Conservation (phyloP, 1,140 invertebrate species). For the Metaphire vulgaris region DNA sequence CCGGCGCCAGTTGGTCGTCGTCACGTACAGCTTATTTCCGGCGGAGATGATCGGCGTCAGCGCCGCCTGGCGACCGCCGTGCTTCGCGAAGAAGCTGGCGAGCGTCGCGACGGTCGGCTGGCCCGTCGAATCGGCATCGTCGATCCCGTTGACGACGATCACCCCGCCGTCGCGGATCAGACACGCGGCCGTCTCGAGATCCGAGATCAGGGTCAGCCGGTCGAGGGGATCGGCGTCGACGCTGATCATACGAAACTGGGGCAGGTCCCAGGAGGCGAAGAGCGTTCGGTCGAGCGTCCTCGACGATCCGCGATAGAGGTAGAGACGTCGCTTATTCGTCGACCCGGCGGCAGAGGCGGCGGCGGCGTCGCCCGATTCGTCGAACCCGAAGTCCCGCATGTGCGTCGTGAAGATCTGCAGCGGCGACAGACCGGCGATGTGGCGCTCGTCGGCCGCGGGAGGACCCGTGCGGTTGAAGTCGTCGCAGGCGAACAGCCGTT, state of each 20-base stretch:
- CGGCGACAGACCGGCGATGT: not conserved
- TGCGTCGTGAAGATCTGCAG: not conserved
- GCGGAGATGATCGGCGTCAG: slow-evolving; percentile 10
- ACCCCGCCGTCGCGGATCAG: slow-evolving; percentile 17
- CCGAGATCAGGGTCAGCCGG: not conserved
- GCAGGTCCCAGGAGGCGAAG: slow-evolving; percentile 10
- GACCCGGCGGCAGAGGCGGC: not conserved
- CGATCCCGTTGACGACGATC: slow-evolving; percentile 13
- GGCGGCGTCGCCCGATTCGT: too few species aligned
- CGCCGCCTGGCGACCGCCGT: not conserved
- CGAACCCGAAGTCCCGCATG: not conserved
- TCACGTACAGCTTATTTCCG: slow-evolving; percentile 15
- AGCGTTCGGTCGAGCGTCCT: not conserved
- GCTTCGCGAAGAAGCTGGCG: not conserved
- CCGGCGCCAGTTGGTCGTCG: slow-evolving; percentile 20
- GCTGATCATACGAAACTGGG: slow-evolving; percentile 23
- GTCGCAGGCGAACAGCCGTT: slow-evolving; percentile 5
- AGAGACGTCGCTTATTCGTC: too few species aligned
- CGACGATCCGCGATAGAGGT: slow-evolving; percentile 1
- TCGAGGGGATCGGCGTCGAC: slow-evolving; percentile 3
- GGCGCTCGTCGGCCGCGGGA: not conserved
- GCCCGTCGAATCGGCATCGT: not conserved
- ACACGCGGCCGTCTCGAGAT: slow-evolving; percentile 13
- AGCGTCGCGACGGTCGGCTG: not conserved
- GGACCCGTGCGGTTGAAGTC: not conserved